Conservation (phyloP, 2,113 vertebrate genomes). For the Ornithorhynchus anatinus region DNA sequence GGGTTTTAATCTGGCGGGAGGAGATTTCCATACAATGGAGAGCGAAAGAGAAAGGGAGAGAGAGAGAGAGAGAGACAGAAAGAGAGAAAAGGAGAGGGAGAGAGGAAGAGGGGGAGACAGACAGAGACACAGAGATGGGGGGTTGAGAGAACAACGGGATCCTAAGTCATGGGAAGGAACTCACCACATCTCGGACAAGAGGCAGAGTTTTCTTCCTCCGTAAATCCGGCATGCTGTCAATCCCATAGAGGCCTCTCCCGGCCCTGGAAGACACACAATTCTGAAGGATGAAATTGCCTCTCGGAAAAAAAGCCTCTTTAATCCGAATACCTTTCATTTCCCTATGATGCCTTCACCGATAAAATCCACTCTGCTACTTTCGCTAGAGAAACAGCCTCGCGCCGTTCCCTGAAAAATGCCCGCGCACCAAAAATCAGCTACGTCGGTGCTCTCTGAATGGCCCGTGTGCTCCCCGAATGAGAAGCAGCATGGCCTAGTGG, state of each 20-base stretch:
- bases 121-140: neutral
- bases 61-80: neutral
- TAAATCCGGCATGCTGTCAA: conserved; percentile 99
- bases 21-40: no score
- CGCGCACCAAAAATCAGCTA: no score
- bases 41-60: neutral
- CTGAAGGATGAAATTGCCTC: neutral
- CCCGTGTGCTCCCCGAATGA: no score
- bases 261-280: conserved; percentile 62
- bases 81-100: no score
- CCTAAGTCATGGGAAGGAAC: conserved; percentile 42
- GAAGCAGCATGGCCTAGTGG: no score
- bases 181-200: conserved; percentile 95
- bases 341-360: no score
- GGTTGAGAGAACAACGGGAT: neutral
- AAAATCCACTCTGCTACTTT: no score
- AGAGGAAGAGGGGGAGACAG: neutral
- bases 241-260: conserved; percentile 91
- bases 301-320: no score
- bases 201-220: conserved; percentile 94
- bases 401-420: no score
- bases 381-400: no score
- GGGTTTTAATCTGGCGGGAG: neutral
- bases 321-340: no score
- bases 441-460: no score